Conservation (phyloP, 2,113 vertebrate species). For the Semnopithecus entellus region DNA sequence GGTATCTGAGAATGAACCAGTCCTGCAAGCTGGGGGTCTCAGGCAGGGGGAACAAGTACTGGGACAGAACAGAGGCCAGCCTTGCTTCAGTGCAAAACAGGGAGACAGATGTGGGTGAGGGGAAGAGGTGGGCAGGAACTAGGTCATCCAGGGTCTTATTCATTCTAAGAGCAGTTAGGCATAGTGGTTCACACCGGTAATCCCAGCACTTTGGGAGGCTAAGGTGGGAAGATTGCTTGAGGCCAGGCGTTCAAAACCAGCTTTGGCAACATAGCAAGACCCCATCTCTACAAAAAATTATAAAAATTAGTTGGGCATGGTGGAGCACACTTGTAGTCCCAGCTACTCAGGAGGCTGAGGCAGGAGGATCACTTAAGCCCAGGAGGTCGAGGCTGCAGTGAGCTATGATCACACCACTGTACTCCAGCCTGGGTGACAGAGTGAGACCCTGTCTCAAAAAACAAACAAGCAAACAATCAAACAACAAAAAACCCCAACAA, state of each 20-base stretch:
- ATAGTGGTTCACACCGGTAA: neutral
- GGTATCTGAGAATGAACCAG: neutral
- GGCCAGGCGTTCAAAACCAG: neutral
- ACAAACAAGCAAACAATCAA: no score
- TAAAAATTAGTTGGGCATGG: neutral
- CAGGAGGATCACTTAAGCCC: no score
- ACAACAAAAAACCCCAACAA: no score
- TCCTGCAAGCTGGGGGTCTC: no score
- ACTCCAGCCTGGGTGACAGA: no score
- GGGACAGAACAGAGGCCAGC: neutral
- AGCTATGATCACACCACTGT: no score
- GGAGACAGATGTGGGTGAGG: neutral
- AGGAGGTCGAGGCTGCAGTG: no score
- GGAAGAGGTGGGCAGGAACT: neutral
- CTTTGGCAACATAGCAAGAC: neutral
- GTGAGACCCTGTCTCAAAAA: no score
- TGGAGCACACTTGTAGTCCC: neutral
- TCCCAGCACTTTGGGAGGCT: neutral
- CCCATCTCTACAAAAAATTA: neutral
- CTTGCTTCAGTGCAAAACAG: neutral
- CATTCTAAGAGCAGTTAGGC: neutral
- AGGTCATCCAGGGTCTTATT: neutral
- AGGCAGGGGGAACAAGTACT: neutral
- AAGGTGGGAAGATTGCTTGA: neutral
- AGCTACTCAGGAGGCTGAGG: no score